These are phyloP conservation scores for Pyrrhosoma nymphula DNA, from an alignment of 2,888 invertebrate genomes.

Conservation along the genomic window DNA sequence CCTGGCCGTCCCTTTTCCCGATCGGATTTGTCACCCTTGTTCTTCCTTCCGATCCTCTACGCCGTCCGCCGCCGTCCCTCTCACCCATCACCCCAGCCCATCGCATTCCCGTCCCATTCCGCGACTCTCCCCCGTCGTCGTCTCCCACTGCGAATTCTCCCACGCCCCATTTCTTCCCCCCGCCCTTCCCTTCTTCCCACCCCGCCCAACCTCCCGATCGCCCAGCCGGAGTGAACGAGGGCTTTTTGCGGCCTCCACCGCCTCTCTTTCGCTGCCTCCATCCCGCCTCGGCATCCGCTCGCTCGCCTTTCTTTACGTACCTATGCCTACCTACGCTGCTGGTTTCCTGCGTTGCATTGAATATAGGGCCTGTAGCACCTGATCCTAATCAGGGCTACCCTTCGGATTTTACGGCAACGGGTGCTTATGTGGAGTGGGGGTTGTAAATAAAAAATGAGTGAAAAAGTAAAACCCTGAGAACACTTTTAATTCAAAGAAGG, in stretches of 20 bases:
- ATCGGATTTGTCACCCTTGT: slow-evolving; percentile 45
- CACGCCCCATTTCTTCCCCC: neutral
- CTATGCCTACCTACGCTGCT: neutral
- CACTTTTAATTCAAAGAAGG: no score
- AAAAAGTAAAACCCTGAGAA: no score
- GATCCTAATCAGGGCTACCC: no score
- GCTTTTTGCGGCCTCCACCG: no score
- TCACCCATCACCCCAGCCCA: no score
- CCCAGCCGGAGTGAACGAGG: no score
- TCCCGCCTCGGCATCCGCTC: neutral
- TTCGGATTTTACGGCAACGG: no score
- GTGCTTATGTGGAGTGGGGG: no score
- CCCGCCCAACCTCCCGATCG: neutral
- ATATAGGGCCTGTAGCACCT: no score
- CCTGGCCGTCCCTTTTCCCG: neutral
- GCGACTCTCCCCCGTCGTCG: neutral
- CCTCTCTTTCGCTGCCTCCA: neutral
- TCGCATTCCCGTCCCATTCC: no score
- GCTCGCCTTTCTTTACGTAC: neutral
- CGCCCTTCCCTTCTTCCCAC: neutral
- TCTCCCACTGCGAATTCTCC: slow-evolving; percentile 4
- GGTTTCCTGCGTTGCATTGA: neutral
- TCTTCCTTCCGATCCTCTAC: neutral
- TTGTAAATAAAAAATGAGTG: no score
- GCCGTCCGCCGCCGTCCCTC: neutral